Base-by-base conservation (phyloP, 2,888 invertebrate species). In the Pandemis cinnamomeana region DNA sequence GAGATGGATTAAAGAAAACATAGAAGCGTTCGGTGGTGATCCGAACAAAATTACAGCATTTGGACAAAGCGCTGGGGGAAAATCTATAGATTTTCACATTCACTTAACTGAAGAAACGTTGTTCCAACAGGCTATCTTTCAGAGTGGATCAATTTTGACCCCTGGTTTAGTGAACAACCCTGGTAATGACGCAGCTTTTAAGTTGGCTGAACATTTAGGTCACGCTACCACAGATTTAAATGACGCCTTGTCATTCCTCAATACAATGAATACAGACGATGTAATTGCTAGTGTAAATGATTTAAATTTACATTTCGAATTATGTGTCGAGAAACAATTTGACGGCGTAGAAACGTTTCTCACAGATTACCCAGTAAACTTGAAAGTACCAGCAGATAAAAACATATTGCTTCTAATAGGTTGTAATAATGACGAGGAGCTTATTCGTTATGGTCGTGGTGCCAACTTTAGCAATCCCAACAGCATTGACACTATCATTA, bases 1-100 rank as follows among this genome's bases (percentile, higher is more conserved):
- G 6, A 83, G 82, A 77, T 91, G 90, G 90, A 80, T 91, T 0
- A 85, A 84, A 69, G 72, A 85, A 5, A 86, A 89, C 60, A 89
- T 90, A 42, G 80, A 79, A 76, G 83, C 86, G 0, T 91, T 90
- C 72, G 89, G 89, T 63, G 91, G 91, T 11, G 85, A 90, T 76
- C 72, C 79, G 1, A 73, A 84, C 67, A 81, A 83, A 76, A 83
- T 91, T 46, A 91, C 90, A 10, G 44, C 86, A 5, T 83, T 85
- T 44, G 90, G 90, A 0, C 67, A 79, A 64, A 89, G 89, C 67
- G 86, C 89, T 42, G 90, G 90, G 0, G 86, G 78, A 3, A 82
- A 82, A 63, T 84, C 89, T 4, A 76, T 88, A 8, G 89, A 88
- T 76, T 77, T 87, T 5, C 88, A 89, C 71, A 77, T 90, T 11